Base-by-base conservation (phyloP, 64 coral and sea anemone genomes). In the Dendrophyllia cribrosa region DNA sequence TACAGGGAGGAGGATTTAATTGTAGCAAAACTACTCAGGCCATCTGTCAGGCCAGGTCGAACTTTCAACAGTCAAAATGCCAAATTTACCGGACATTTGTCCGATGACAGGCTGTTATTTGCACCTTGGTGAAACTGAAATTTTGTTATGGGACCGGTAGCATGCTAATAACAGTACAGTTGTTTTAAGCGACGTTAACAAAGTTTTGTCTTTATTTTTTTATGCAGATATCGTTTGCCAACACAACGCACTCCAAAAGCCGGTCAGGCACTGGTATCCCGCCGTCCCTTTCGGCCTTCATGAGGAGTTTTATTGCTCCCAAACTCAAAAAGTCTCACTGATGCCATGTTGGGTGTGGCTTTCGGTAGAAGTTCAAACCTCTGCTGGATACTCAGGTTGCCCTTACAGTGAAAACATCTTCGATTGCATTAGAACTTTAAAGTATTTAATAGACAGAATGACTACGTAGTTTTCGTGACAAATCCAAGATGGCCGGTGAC, bases 241-340 rank as follows among this genome's bases (percentile, higher is more conserved):
- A 92, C 77, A 92, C 83, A 17, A 96, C 89, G 3, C 62, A 88
- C 11, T 96, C 94, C 12, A 89, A 70, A 69, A 58, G 74, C 59
- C 63, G 74, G 17, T 45, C 77, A 5, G 88, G 43, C 24, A 70
- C 72, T 34, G 70, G 81, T 20, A 67, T 96, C 45, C 94, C 94
- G 9, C 83, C 89, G 1, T 82, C 94, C 23, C 76, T 96, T 9
- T 92, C 89, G n/a, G 65, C 75, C 51, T 96, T 96, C 84, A 88
- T 96, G 93, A 87, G 78, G 67, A 96, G 89, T 64, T 96, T 96
- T 51, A 92, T 92, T 7, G 94, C 89, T 76, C 94, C 94, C 14
- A 96, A 96, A 25, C 66, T 96, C 17, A 96, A 96, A 82, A 96
- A 92, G 50, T 51, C 62, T 11, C 7, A 1, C 9, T 84, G 62